A percentile compares a stretch with the other conserved stretches of the same genome.
Evolutionary conservation across 2,113 vertebrate genomes (phyloP).

Genomic region (Candoia aspera): DNA sequence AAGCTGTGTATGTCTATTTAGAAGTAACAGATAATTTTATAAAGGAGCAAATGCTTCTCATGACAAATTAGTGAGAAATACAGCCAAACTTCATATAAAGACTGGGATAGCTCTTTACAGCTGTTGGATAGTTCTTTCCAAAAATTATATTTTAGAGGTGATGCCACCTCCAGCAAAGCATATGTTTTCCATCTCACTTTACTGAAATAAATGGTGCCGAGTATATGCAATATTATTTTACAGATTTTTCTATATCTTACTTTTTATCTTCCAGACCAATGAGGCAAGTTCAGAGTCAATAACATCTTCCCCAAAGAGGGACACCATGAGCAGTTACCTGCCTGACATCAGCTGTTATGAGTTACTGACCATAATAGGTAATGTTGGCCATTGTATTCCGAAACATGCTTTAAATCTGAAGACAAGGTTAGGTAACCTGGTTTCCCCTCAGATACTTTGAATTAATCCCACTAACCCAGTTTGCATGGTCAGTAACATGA

Average conservation of each 20-base stretch:
- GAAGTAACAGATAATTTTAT: neutral
- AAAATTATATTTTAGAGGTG: neutral
- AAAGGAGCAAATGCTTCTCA: neutral
- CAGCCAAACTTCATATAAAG: neutral
- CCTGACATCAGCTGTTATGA: conserved; percentile 90
- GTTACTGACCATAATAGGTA: conserved; percentile 89
- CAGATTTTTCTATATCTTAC: conserved; percentile 29
- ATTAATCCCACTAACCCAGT: neutral
- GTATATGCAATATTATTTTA: conserved; percentile 2
- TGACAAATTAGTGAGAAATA: neutral
- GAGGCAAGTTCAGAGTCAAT: conserved; percentile 92
- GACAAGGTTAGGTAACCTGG: neutral
- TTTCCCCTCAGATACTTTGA: neutral
- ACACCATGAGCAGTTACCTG: conserved; percentile 89
- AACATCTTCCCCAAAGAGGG: conserved; percentile 82
- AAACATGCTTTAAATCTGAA: neutral
- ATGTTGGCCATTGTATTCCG: neutral
- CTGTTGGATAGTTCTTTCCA: neutral
- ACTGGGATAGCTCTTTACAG: neutral
- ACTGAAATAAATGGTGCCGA: neutral
- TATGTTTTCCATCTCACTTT: neutral
- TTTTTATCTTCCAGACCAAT: conserved; percentile 81
- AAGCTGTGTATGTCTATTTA: neutral
- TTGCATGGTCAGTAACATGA: neutral
- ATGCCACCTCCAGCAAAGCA: neutral